Evolutionary conservation across 2,113 vertebrate genomes (phyloP).

Genomic region (Ammodytes marinus): DNA sequence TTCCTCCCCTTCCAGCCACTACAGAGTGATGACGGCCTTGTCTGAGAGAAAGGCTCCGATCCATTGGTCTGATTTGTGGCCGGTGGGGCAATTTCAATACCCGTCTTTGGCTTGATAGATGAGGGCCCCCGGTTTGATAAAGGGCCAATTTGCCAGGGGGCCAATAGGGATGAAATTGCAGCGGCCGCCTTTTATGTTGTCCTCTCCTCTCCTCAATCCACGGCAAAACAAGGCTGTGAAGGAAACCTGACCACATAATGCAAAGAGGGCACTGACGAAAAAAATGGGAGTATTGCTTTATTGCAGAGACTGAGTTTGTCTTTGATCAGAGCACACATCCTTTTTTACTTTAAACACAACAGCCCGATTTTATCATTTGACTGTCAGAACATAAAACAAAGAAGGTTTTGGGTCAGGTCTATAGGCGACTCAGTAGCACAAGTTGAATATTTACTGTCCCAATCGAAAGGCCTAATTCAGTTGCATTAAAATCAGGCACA

Average conservation of each 20-base stretch:
- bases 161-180: slow-evolving; percentile 83
- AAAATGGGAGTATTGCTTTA: slow-evolving; percentile 17
- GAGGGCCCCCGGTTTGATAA: slow-evolving; percentile 81
- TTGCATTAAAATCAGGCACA: slow-evolving; percentile 30
- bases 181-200: slow-evolving; percentile 82
- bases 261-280: slow-evolving; percentile 54
- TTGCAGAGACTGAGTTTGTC: slow-evolving; percentile 31
- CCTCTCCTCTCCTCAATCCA: slow-evolving; percentile 77
- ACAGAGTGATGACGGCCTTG: slow-evolving; percentile 85
- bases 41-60: slow-evolving; percentile 82
- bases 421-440: slow-evolving; percentile 7
- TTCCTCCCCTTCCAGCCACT: slow-evolving; percentile 77
- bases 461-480: slow-evolving; percentile 31
- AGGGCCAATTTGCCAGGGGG: slow-evolving; percentile 84
- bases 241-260: slow-evolving; percentile 38
- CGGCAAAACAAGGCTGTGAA: slow-evolving; percentile 59
- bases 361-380: slow-evolving; percentile 13
- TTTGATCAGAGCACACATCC: slow-evolving; percentile 39
- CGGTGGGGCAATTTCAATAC: slow-evolving; percentile 86
- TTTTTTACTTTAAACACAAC: slow-evolving; percentile 22
- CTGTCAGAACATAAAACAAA: slow-evolving; percentile 16
- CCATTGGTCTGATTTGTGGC: slow-evolving; percentile 87
- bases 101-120: slow-evolving; percentile 84
- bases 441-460: slow-evolving; percentile 39
- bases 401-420: not conserved